Percentiles rank a stretch among this genome's conserved stretches.
Conservation (phyloP, 2,888 invertebrate genomes). For the Acholoe squamosa region DNA sequence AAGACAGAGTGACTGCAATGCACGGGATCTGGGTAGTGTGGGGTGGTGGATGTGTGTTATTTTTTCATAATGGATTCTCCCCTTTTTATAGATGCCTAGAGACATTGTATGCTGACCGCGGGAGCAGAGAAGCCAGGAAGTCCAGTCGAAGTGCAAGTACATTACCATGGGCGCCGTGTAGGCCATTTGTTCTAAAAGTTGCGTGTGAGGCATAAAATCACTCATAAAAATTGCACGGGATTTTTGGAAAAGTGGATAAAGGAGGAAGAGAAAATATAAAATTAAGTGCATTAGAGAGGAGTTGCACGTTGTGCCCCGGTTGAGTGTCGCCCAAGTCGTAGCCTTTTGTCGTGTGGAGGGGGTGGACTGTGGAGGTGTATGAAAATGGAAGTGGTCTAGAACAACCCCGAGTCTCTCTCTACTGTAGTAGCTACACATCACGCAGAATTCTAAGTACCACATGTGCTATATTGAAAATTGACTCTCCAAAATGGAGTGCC, state of each 20-base stretch:
- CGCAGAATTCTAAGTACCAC: neutral
- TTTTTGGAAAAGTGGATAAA: slow-evolving; percentile 28
- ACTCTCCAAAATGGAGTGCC: neutral
- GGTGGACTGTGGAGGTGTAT: neutral
- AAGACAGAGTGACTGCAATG: neutral
- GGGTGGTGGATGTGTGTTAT: neutral
- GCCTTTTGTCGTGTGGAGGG: slow-evolving; percentile 7
- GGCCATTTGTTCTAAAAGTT: slow-evolving; percentile 31
- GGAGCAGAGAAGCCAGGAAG: neutral
- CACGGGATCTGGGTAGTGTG: neutral
- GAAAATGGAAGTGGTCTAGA: neutral
- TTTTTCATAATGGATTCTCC: slow-evolving; percentile 20
- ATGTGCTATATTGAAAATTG: neutral
- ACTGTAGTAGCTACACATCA: neutral
- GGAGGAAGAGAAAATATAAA: neutral
- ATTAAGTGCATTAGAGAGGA: slow-evolving; percentile 26
- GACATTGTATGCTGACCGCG: slow-evolving; percentile 9
- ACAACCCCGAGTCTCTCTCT: neutral
- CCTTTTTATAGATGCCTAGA: neutral
- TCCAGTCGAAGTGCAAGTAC: neutral
- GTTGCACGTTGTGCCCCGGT: neutral
- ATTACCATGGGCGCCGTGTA: neutral
- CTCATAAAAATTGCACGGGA: slow-evolving; percentile 42
- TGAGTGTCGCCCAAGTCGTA: neutral
- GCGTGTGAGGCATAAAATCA: slow-evolving; percentile 31